phyloP scores from a whole-genome alignment of 2,797 vertebrate genomes.

The Parotocinclus haroldoi region DNA sequence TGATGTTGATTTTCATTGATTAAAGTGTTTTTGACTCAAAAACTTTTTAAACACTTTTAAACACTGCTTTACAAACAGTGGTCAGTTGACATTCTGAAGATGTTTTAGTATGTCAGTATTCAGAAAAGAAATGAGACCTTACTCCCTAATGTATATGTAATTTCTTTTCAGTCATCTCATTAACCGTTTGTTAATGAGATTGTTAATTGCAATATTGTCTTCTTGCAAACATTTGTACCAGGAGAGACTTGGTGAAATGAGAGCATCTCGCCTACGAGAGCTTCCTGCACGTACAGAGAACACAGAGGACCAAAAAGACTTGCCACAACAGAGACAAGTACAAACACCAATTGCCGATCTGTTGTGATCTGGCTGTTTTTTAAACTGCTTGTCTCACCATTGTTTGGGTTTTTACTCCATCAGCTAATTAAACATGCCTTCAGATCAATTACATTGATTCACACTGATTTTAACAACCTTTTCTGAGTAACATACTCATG shows the following conservation, averaged over 20 bases:
- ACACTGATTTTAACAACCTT: no score
- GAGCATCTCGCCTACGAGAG: slow-evolving; percentile 58
- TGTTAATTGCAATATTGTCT: slow-evolving; percentile 40
- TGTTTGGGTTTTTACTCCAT: slow-evolving; percentile 38
- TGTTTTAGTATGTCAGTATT: no score
- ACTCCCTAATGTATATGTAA: no score
- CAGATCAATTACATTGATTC: no score
- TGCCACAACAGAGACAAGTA: slow-evolving; percentile 60
- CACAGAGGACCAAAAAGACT: slow-evolving; percentile 62
- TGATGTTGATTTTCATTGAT: no score
- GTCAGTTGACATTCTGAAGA: no score
- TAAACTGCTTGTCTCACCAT: slow-evolving; percentile 49
- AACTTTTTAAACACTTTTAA: no score
- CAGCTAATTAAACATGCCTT: neutral
- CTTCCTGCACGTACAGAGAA: slow-evolving; percentile 59
- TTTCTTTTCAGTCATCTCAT: slow-evolving; percentile 33
- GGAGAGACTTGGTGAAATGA: slow-evolving; percentile 61
- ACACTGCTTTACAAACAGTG: no score
- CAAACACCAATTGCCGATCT: slow-evolving; percentile 47
- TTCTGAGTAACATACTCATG: no score
- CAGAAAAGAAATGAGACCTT: no score
- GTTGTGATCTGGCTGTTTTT: slow-evolving; percentile 42
- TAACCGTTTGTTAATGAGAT: slow-evolving; percentile 34
- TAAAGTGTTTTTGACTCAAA: no score
- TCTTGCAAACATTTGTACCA: slow-evolving; percentile 55